Evolutionary conservation across 2,888 invertebrate species (phyloP), one percentile per base, ranked within the genome.

Genomic region (Muschampia plurimacula): DNA sequence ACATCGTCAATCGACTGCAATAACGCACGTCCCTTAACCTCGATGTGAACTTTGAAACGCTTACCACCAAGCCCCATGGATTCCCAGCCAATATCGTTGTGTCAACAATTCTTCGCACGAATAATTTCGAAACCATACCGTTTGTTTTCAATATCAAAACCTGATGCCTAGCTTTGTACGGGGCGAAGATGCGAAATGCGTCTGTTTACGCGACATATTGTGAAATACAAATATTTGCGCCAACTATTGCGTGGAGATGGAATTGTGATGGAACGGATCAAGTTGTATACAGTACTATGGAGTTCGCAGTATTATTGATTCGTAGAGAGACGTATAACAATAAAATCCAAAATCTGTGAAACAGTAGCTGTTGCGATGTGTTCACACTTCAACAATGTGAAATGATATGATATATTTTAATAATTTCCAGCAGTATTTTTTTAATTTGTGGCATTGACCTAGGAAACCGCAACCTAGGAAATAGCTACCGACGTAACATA

Each of bases 101-200:
- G 66, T 69, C 69, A 69, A 69, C 69, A 69, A 67, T 67, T 65
- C 68, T 70, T 74, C 72, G 46, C 59, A 57, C 60, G 68, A 66
- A 74, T 64, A 74, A 74, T 75, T 74, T 71, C 70, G 52, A 70
- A 67, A 72, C 60, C 60, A 55, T 57, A 57, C 62, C 74, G 77
- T 79, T 77, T 77, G 75, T 75, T 77, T 78, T 77, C 76, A 74
- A 77, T 79, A 78, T 78, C 72, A 72, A 73, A 70, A 64, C 67
- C 71, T 71, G 75, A 77, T 76, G 71, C 74, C 73, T 73, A 13
- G 74, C 74, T 76, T 78, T 78, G 78, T 76, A 76, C 72, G 71
- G 69, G 52, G 69, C 60, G 74, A 76, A 78, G 72, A 68, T 22
- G 22, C 22, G 22, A 76, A 57, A 72, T 59, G 36, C 64, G 39